phyloP scores from a whole-genome alignment of 2,888 invertebrate species.

The Idaea dimidiata region DNA sequence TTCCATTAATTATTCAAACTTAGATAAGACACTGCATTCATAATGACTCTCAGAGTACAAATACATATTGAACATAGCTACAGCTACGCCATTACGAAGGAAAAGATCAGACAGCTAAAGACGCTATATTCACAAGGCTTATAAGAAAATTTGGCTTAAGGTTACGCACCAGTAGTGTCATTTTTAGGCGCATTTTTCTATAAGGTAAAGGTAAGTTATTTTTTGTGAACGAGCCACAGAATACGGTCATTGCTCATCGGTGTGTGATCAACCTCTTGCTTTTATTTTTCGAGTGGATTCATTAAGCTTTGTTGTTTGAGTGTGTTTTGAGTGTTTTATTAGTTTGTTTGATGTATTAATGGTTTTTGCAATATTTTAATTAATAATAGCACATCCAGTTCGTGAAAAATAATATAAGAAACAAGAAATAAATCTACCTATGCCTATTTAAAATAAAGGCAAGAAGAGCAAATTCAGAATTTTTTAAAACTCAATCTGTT shows the following conservation, averaged over 20 bases:
- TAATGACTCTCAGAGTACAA: conserved; percentile 58
- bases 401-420: no score
- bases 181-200: not conserved
- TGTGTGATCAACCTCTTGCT: conserved; percentile 53
- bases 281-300: conserved; percentile 57
- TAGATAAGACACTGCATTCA: conserved; percentile 78
- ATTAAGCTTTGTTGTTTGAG: conserved; percentile 51
- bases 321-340: conserved; percentile 15
- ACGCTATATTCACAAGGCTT: not conserved
- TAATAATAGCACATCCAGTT: not conserved
- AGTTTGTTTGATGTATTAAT: conserved; percentile 7
- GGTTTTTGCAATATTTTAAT: conserved; percentile 1
- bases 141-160: not conserved
- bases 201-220: not conserved
- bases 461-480: no score
- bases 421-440: no score
- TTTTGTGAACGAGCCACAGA: conserved; percentile 7
- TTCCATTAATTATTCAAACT: conserved; percentile 79
- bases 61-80: not conserved
- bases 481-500: no score
- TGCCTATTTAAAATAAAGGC: no score
- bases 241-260: conserved; percentile 70
- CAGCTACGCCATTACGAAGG: not conserved
- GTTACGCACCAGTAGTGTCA: not conserved
- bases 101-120: not conserved